Evolutionary conservation across 2,888 invertebrate genomes (phyloP).

Genomic region (Bembecia ichneumoniformis): DNA sequence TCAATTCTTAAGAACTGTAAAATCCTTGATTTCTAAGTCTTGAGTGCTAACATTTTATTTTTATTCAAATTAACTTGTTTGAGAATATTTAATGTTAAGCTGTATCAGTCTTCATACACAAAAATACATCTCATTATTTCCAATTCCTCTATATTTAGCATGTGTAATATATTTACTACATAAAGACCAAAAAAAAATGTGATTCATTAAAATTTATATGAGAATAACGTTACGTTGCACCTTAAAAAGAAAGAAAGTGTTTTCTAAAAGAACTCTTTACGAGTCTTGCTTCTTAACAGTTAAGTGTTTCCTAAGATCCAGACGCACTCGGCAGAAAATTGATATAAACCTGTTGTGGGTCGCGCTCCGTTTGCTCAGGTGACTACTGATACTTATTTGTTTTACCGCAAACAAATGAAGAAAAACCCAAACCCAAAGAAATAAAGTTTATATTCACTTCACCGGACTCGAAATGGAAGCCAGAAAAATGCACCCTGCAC

Average conservation of each 20-base stretch:
- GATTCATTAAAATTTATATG: too few species aligned
- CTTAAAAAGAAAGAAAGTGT: not conserved
- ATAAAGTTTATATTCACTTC: constrained; percentile 24
- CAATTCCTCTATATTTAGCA: too few species aligned
- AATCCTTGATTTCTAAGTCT: too few species aligned
- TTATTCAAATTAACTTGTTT: too few species aligned
- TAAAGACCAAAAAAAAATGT: too few species aligned
- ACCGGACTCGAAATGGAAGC: constrained; percentile 32
- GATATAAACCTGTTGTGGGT: constrained; percentile 66
- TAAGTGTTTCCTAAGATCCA: constrained; percentile 60
- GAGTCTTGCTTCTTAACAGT: constrained; percentile 31
- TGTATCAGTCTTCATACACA: too few species aligned
- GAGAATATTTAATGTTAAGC: too few species aligned
- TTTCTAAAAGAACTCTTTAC: constrained; percentile 23
- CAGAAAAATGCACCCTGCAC: constrained; percentile 49
- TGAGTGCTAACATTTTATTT: too few species aligned
- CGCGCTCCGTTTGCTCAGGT: constrained; percentile 52
- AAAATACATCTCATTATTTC: too few species aligned
- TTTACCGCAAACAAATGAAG: constrained; percentile 22
- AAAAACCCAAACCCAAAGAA: constrained; percentile 17
- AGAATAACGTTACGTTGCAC: too few species aligned
- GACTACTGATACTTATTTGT: constrained; percentile 54
- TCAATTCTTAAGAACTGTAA: too few species aligned
- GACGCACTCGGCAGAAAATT: constrained; percentile 67
- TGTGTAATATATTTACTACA: too few species aligned